These are phyloP conservation scores for Polydrusus pterygomalis DNA, from an alignment of 2,888 invertebrate genomes.

Conservation along the genomic window DNA sequence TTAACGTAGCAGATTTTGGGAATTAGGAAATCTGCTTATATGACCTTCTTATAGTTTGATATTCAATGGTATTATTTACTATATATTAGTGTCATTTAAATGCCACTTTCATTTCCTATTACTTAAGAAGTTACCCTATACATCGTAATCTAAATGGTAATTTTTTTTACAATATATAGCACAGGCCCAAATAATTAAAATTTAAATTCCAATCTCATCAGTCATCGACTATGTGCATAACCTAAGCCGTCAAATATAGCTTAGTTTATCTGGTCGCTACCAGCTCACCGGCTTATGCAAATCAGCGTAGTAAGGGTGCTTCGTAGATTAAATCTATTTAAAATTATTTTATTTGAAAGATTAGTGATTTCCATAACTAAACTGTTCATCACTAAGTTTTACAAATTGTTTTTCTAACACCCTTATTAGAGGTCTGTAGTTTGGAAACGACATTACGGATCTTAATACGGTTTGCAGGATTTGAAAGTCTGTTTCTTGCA, in stretches of 20 bases:
- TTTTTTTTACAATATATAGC: not conserved
- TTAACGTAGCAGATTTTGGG: too few species aligned
- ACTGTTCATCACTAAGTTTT: too few species aligned
- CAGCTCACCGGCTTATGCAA: not conserved
- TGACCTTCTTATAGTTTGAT: too few species aligned
- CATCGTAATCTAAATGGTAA: not conserved
- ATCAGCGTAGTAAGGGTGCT: not conserved
- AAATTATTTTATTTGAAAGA: not conserved
- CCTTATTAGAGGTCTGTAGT: too few species aligned
- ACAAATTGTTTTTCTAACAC: too few species aligned
- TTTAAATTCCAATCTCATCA: not conserved
- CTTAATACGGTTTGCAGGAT: too few species aligned
- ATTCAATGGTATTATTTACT: too few species aligned
- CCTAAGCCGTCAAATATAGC: not conserved
- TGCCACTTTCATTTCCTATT: too few species aligned
- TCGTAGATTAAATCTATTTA: not conserved
- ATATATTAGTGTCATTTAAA: too few species aligned
- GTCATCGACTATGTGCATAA: not conserved
- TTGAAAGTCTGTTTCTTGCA: too few species aligned
- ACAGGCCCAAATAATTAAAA: not conserved
- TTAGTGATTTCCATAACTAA: not conserved
- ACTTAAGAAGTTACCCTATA: not conserved
- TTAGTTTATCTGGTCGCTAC: not conserved
- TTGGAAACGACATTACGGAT: too few species aligned
- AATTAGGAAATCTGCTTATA: too few species aligned